Conservation (phyloP, 1,140 invertebrate species). For the Calliphora vicina region DNA sequence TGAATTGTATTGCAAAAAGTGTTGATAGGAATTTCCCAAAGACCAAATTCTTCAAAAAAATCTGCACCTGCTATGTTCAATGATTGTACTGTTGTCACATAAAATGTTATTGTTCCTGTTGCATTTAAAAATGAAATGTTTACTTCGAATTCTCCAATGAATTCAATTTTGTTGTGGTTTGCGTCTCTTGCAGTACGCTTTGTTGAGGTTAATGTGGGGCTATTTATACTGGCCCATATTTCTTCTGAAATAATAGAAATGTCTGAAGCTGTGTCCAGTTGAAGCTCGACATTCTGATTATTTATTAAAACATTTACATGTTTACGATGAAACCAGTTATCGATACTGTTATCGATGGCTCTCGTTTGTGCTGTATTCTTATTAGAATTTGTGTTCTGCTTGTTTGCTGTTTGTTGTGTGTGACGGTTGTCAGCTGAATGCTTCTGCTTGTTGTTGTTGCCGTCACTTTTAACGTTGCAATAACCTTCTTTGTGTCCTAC, state of each 20-base stretch:
- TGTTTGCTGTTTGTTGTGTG: background rate
- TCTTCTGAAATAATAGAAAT: slow-evolving; percentile 18
- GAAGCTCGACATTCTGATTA: background rate
- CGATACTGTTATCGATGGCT: background rate
- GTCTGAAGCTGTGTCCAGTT: slow-evolving; percentile 32
- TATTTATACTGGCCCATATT: background rate
- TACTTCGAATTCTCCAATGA: background rate
- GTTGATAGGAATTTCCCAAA: slow-evolving; percentile 25
- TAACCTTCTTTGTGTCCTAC: background rate
- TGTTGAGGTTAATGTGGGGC: background rate
- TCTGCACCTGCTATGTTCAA: slow-evolving; percentile 13
- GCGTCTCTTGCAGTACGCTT: slow-evolving; percentile 6
- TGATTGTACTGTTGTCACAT: background rate
- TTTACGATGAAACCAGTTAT: background rate
- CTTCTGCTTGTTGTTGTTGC: background rate
- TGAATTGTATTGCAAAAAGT: background rate
- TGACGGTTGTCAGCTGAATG: background rate
- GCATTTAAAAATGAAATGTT: no score
- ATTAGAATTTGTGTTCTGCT: background rate
- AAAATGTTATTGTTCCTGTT: background rate
- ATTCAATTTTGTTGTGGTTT: background rate
- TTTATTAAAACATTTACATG: slow-evolving; percentile 27
- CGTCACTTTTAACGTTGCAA: no score
- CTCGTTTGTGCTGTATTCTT: background rate
- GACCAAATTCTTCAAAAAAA: slow-evolving; percentile 18